Evolutionary conservation across 2,113 vertebrate genomes (phyloP).

Genomic region (Sceloporus tristichus): DNA sequence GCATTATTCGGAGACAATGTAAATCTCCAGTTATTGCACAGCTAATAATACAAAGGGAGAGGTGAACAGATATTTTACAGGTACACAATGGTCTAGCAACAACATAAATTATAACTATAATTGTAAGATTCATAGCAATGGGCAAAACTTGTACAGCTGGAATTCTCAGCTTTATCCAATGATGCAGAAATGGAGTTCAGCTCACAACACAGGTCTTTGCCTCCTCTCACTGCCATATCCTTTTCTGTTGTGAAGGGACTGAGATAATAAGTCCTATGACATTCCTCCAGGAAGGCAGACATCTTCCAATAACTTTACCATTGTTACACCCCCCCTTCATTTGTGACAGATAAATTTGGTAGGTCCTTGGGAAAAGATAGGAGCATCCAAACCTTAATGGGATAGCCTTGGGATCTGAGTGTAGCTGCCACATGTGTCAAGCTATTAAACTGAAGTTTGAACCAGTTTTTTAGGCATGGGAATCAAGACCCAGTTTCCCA

Average conservation of each 20-base stretch:
- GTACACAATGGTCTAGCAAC: slow-evolving; percentile 4
- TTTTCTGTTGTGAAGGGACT: too few species aligned
- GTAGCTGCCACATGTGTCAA: not conserved
- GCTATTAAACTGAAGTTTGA: not conserved
- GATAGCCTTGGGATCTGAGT: not conserved
- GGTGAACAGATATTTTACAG: not conserved
- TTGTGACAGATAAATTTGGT: not conserved
- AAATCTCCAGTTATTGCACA: slow-evolving; percentile 3
- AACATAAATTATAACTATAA: slow-evolving; percentile 2
- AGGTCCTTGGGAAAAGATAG: not conserved
- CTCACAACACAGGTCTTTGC: not conserved
- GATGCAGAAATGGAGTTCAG: not conserved
- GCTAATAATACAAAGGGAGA: slow-evolving; percentile 4
- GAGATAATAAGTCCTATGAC: not conserved
- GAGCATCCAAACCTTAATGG: not conserved
- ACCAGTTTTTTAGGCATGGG: not conserved
- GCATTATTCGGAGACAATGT: not conserved
- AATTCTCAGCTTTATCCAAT: not conserved
- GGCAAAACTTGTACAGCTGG: not conserved
- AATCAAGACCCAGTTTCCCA: too few species aligned
- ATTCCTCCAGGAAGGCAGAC: not conserved
- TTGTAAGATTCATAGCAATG: not conserved
- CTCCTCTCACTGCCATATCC: too few species aligned
- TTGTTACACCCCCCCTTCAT: not conserved
- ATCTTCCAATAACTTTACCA: not conserved